Evolutionary conservation across 2,888 invertebrate genomes (phyloP), one percentile per base, ranked within the genome.

Genomic region (Oxyscelio sp.): DNA sequence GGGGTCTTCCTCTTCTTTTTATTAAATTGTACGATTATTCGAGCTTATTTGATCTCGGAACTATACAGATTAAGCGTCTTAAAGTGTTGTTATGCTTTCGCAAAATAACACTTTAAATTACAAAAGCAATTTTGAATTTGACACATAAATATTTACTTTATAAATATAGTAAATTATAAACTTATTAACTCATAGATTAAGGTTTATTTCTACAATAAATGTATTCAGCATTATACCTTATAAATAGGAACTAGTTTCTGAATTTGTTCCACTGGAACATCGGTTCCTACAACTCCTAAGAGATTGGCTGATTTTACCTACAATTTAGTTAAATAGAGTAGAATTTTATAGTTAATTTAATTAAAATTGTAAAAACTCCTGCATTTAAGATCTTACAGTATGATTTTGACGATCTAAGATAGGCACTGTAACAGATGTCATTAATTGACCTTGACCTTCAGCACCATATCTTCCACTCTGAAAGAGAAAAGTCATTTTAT

Each of bases 251-350:
- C 98, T 93, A 99, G 96, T 95, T 99, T 98, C 94, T 97, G 97
- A 91, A 99, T 97, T 95, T 99, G 98, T 94, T 98, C 97, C 91
- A 99, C 96, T 88, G 99, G 98, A 84, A 99, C 98, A 95, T 99
- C 99, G 19, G 99, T 99, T 61, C 99, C 99, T 83, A 99, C 99
- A 45, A 99, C 99, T 63, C 99, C 99, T 86, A 99, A 95, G 86
- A 99, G 95, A 94, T 98, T 98, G 19, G 99, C 99, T 88, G 97
- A 97, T 92, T 98, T 96, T 92, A 97, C 96, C 97, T 97, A 94
- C 54, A 95, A 95, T 87, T 15, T 54, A 80, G 17, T 78, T n/a
- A n/a, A n/a, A n/a, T n/a, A n/a, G n/a, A n/a, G n/a, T n/a, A n/a
- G n/a, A n/a, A n/a, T n/a, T n/a, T n/a, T n/a, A n/a, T n/a, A n/a